Conservation (phyloP, 2,113 vertebrate species). For the Steatornis caripensis region DNA sequence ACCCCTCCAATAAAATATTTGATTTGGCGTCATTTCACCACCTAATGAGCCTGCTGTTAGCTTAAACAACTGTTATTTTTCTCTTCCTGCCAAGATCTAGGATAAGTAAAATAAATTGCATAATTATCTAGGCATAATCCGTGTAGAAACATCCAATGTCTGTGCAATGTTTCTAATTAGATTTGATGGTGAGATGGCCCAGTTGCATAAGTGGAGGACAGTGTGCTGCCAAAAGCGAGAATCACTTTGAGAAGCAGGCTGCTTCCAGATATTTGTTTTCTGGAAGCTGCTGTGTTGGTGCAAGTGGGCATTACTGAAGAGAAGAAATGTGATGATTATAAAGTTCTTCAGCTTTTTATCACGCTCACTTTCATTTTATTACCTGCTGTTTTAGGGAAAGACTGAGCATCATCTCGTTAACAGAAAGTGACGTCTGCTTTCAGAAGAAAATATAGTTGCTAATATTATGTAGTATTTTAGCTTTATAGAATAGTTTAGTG, state of each 20-base stretch:
- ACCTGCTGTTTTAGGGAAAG: not conserved
- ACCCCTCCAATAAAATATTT: not conserved
- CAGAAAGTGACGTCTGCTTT: not conserved
- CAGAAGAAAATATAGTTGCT: not conserved
- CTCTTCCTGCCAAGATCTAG: not conserved
- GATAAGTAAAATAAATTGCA: not conserved
- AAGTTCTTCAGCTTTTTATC: not conserved
- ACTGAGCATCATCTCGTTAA: not conserved
- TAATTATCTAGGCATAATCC: conserved; percentile 23
- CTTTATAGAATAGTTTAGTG: not conserved
- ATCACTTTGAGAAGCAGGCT: not conserved
- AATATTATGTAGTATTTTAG: not conserved
- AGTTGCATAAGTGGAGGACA: not conserved
- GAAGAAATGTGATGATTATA: not conserved
- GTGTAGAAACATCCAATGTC: not conserved
- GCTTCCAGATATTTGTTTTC: not conserved
- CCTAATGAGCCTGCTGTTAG: not conserved
- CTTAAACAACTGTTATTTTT: conserved; percentile 21
- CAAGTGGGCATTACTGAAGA: not conserved
- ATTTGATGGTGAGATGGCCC: not conserved
- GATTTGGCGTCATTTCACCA: not conserved
- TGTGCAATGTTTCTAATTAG: conserved; percentile 20
- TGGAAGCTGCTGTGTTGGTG: not conserved
- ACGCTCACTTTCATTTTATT: not conserved
- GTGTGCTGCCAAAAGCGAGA: not conserved